These are phyloP conservation scores for Aricia agestis DNA, from an alignment of 1,140 invertebrate genomes.

Conservation along the genomic window DNA sequence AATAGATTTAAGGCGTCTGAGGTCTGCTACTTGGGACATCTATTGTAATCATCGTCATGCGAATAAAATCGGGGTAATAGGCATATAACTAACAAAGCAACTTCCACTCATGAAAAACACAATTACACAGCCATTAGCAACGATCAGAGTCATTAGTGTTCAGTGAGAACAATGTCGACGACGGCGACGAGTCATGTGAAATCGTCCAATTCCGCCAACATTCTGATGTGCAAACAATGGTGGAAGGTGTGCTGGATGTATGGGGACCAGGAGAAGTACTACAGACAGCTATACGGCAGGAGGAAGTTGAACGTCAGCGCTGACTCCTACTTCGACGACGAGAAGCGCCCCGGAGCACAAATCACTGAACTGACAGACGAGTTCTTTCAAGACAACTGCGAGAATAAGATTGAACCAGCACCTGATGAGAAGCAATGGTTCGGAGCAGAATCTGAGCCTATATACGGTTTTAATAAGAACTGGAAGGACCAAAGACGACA, in stretches of 20 bases:
- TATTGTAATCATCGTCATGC: no score
- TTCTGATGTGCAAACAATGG: constrained; percentile 90
- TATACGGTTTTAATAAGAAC: constrained; percentile 57
- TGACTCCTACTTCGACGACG: constrained; percentile 51
- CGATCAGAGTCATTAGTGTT: not conserved
- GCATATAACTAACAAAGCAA: no score
- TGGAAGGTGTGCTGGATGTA: constrained; percentile 92
- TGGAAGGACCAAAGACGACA: constrained; percentile 71
- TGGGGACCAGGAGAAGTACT: constrained; percentile 89
- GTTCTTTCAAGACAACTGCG: constrained; percentile 59
- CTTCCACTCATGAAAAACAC: not conserved
- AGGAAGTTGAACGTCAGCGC: constrained; percentile 66
- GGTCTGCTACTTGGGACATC: no score
- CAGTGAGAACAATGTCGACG: constrained; percentile 62
- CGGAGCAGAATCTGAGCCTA: constrained; percentile 58
- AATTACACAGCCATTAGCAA: constrained; percentile 4
- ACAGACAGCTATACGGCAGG: constrained; percentile 85
- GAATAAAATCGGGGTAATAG: no score
- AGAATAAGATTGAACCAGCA: constrained; percentile 51
- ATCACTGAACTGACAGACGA: constrained; percentile 73
- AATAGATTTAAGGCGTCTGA: no score
- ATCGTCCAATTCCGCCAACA: constrained; percentile 78
- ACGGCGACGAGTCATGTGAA: constrained; percentile 73
- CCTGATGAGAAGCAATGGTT: constrained; percentile 58
- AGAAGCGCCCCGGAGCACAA: constrained; percentile 62